Conservation (phyloP, 1,140 invertebrate genomes). For the Plutomurus gul region DNA sequence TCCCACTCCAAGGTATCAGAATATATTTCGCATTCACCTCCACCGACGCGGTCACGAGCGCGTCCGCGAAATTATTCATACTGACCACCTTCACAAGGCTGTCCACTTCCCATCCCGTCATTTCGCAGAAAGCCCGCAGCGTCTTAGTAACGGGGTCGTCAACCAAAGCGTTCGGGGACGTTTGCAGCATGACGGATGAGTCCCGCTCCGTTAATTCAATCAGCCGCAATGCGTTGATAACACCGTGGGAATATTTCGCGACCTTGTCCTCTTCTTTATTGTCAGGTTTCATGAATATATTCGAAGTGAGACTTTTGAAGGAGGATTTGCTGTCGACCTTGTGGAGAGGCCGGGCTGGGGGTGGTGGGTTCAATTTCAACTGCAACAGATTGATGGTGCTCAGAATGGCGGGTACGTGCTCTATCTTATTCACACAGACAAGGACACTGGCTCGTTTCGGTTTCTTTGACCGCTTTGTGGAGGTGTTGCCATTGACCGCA, state of each 20-base stretch:
- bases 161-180: constrained; percentile 15
- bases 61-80: constrained; percentile 33
- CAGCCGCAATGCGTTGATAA: constrained; percentile 40
- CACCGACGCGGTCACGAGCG: neutral
- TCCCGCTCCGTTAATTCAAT: constrained; percentile 43
- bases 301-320: no score
- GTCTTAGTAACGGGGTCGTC: constrained; percentile 47
- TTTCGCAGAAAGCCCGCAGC: constrained; percentile 31
- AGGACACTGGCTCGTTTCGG: neutral
- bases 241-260: neutral
- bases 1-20: constrained; percentile 38
- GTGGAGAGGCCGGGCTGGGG: no score
- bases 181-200: constrained; percentile 42
- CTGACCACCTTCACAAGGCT: constrained; percentile 39
- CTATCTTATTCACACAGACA: constrained; percentile 38
- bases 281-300: no score
- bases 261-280: neutral
- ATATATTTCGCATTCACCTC: constrained; percentile 36
- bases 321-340: no score
- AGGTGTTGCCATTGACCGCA: neutral
- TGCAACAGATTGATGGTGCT: constrained; percentile 37
- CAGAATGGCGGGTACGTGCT: constrained; percentile 40
- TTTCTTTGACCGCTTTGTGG: neutral
- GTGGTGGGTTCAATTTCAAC: neutral
- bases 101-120: neutral